Percentiles rank a stretch among this genome's conserved stretches.
phyloP scores from a whole-genome alignment of 1,140 invertebrate genomes.

The Epicauta chinensis region DNA sequence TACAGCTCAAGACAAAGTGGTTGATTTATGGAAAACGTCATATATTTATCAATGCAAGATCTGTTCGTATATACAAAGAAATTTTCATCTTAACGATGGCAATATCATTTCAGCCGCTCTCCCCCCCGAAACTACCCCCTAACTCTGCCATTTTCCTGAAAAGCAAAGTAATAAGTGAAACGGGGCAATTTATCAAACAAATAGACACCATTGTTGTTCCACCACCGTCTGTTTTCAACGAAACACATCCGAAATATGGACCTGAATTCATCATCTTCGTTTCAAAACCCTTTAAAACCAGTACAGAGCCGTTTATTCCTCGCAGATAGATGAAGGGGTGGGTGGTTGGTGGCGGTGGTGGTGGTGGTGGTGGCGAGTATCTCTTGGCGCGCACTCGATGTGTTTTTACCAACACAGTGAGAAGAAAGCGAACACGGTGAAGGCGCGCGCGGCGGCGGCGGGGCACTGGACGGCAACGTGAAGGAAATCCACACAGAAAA shows the following conservation, averaged over 20 bases:
- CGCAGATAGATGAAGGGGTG: no score
- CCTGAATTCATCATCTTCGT: slow-evolving; percentile 39
- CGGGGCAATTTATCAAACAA: slow-evolving; percentile 41
- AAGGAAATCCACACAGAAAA: slow-evolving; percentile 19
- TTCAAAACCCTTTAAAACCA: slow-evolving; percentile 21
- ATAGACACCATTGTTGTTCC: slow-evolving; percentile 39
- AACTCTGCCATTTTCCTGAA: no score
- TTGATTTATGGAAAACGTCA: slow-evolving; percentile 1
- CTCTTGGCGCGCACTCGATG: no score
- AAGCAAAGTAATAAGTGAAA: slow-evolving; percentile 39
- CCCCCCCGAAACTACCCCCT: no score
- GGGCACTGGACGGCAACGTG: slow-evolving; percentile 8
- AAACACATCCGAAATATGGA: slow-evolving; percentile 37
- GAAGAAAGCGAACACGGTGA: slow-evolving; percentile 26
- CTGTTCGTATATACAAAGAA: slow-evolving; percentile 13
- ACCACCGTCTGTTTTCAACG: slow-evolving; percentile 22
- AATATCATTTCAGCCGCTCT: neutral
- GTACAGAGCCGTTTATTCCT: no score
- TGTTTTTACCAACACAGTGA: no score
- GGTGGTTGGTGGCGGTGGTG: no score
- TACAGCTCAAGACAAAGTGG: no score
- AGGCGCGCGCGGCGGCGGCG: no score
- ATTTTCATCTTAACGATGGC: slow-evolving; percentile 14
- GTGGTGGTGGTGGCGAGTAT: no score
- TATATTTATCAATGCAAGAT: slow-evolving; percentile 9